Evolutionary conservation across 2,797 vertebrate genomes (phyloP), one percentile per base, ranked within the genome.

Genomic region (Tauraco hartlaubi): DNA sequence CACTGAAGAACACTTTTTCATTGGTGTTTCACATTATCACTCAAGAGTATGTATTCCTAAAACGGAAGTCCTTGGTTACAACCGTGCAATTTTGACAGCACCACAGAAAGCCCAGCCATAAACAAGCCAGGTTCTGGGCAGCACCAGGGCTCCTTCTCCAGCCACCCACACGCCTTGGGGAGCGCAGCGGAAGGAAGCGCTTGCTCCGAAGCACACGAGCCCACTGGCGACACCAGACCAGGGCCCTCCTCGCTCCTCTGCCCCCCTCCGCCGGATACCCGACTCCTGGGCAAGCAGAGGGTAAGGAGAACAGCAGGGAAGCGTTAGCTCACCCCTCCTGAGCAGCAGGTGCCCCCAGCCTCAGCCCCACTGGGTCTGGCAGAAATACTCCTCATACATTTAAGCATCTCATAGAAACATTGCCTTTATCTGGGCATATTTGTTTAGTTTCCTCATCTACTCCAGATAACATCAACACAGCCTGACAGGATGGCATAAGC

Each of bases 81-180:
- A 62, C 51, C 9, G 0, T 1, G 5, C 17, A 2, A 0, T 6
- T 15, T 12, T 17, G 8, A 11, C 48, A 4, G 29, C 46, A 28
- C 22, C 20, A 5, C 28, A 12, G 31, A 33, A 14, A 33, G 52
- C 21, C 7, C 4, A 58, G 21, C 6, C 1, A 12, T 3, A 15
- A 39, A 26, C 61, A 62, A 9, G 3, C 11, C 1, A 2, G 54
- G 10, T 13, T 44, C 0, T 1, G 48, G n/a, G 23, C 56, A 55
- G 56, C 4, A 6, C 35, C 39, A 25, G 22, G 48, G 82, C 61
- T 85, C 81, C 48, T 35, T 7, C 31, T 11, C 18, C 25, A 14
- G 14, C 33, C 5, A 11, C 12, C 0, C 3, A n/a, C 19, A 5
- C 23, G 44, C 25, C 10, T 3, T 15, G 22, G 29, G 41, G 33